Conservation (phyloP, 2,888 invertebrate genomes). For the Drosophila prolongata region DNA sequence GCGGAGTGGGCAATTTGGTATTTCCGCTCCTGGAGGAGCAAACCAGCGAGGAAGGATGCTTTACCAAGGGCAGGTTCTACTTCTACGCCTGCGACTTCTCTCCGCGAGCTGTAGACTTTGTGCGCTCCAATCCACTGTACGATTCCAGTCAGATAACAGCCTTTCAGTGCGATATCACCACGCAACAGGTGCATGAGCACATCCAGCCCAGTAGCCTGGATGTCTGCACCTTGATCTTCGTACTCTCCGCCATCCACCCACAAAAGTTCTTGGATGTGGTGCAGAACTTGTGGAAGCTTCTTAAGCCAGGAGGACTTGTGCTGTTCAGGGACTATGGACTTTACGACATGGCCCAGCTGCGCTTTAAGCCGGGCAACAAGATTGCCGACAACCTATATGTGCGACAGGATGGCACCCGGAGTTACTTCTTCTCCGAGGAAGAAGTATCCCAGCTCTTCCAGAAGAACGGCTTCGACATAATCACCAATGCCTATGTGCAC, state of each 20-base stretch:
- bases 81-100: conserved; percentile 97
- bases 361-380: conserved; percentile 97
- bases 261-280: conserved; percentile 89
- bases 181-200: conserved; percentile 87
- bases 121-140: conserved; percentile 89
- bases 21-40: conserved; percentile 95
- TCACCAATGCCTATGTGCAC: conserved; percentile 91
- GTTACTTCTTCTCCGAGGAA: conserved; percentile 92
- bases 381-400: conserved; percentile 97
- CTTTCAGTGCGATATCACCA: conserved; percentile 94
- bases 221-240: conserved; percentile 96
- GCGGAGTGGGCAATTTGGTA: conserved; percentile 98
- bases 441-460: conserved; percentile 88
- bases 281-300: conserved; percentile 87
- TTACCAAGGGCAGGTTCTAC: conserved; percentile 84
- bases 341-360: conserved; percentile 97
- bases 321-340: conserved; percentile 97
- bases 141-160: conserved; percentile 88
- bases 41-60: conserved; percentile 6
- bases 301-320: conserved; percentile 91
- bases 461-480: conserved; percentile 89
- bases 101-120: conserved; percentile 93
- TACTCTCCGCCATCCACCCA: conserved; percentile 97
- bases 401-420: conserved; percentile 97
- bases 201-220: conserved; percentile 87